Percentiles rank a stretch among this genome's conserved stretches.
Evolutionary conservation across 2,797 vertebrate genomes (phyloP).

Genomic region (Erithacus rubecula): DNA sequence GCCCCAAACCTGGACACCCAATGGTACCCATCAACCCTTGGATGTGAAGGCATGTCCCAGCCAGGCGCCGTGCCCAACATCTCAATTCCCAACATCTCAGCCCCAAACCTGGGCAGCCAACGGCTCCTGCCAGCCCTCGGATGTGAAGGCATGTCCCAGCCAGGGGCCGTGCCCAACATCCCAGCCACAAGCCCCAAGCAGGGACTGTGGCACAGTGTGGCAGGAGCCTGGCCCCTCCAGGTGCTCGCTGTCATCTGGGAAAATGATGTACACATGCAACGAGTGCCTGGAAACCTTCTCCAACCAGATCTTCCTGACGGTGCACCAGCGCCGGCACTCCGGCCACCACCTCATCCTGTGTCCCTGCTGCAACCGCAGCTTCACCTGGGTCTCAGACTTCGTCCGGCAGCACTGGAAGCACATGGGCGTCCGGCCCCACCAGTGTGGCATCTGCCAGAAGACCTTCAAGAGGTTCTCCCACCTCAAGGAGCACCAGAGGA

Average conservation of each 20-base stretch:
- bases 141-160: background rate
- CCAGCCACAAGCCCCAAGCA: fast-evolving
- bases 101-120: background rate
- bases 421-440: background rate
- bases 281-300: slow-evolving; percentile 38
- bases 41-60: background rate
- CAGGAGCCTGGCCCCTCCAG: background rate
- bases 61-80: background rate
- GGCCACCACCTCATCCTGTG: background rate
- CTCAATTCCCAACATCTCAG: background rate
- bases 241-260: fast-evolving
- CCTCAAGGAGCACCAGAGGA: background rate
- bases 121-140: background rate
- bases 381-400: background rate
- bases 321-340: background rate
- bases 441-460: slow-evolving; percentile 10
- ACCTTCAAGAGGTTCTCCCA: background rate
- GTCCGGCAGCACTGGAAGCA: background rate
- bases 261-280: background rate
- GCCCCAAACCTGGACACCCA: no score
- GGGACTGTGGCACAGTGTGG: background rate
- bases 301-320: background rate
- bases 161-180: background rate
- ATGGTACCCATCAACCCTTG: no score
- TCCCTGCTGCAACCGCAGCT: slow-evolving; percentile 9